Percentiles rank a stretch among this genome's conserved stretches.
Conservation (phyloP, 2,888 invertebrate species). For the Salpingus planirostris region DNA sequence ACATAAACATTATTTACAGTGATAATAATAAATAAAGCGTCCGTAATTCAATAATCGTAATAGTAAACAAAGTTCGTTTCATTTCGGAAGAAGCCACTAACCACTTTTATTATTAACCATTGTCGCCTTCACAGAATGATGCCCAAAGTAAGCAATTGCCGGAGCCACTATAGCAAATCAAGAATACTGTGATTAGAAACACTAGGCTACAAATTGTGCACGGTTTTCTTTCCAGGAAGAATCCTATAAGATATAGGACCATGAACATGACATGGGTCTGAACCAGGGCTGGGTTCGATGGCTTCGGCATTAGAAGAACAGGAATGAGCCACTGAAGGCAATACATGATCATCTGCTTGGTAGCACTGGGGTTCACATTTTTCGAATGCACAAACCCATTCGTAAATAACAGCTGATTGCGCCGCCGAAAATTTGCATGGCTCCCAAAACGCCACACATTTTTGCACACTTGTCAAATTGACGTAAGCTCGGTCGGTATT, state of each 20-base stretch:
- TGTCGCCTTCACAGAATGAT: slow-evolving; percentile 61
- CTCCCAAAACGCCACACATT: too few species aligned
- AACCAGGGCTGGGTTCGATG: slow-evolving; percentile 89
- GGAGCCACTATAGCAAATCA: slow-evolving; percentile 93
- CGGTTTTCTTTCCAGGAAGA: slow-evolving; percentile 93
- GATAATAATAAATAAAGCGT: too few species aligned
- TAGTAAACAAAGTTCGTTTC: slow-evolving; percentile 7
- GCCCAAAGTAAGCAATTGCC: slow-evolving; percentile 94
- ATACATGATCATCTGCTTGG: slow-evolving; percentile 59
- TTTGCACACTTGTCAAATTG: too few species aligned
- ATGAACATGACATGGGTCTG: slow-evolving; percentile 98
- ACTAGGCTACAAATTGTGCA: slow-evolving; percentile 96
- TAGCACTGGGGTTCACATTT: slow-evolving; percentile 7
- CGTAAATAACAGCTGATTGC: too few species aligned
- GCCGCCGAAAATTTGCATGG: too few species aligned
- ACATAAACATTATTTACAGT: too few species aligned
- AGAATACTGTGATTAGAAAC: slow-evolving; percentile 84
- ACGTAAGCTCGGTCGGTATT: too few species aligned
- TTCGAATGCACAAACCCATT: too few species aligned
- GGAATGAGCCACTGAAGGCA: slow-evolving; percentile 97
- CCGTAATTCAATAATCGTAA: slow-evolving; percentile 7
- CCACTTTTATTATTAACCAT: slow-evolving; percentile 30
- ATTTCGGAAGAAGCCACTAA: not conserved
- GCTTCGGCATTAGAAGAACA: slow-evolving; percentile 93
- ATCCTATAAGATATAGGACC: slow-evolving; percentile 90